Conservation (phyloP, 2,113 vertebrate genomes). For the Ceratotherium simum region DNA sequence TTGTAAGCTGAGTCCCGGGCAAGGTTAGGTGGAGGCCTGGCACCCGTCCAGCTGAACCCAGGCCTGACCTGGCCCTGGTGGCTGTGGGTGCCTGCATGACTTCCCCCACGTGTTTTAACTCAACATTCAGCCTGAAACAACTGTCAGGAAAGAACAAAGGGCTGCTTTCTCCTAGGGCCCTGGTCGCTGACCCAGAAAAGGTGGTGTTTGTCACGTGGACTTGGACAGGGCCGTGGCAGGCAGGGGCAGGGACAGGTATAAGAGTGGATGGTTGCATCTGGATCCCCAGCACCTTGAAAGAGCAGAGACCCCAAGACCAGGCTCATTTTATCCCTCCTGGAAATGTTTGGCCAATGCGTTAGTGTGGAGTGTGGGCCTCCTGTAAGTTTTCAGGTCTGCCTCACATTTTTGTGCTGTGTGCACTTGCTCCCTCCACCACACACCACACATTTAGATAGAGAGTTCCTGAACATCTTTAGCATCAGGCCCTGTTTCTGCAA, state of each 20-base stretch:
- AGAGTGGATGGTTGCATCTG: background rate
- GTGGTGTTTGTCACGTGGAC: background rate
- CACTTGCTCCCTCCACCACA: fast-evolving
- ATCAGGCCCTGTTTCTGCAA: background rate
- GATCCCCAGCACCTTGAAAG: background rate
- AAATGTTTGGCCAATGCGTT: background rate
- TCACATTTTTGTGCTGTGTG: background rate
- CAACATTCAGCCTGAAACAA: background rate
- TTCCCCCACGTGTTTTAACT: background rate
- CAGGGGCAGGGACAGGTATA: fast-evolving
- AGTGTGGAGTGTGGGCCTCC: constrained; percentile 71
- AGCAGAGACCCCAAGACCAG: background rate
- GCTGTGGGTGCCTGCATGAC: background rate
- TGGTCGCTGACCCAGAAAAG: background rate
- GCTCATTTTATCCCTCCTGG: background rate
- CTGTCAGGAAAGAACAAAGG: background rate
- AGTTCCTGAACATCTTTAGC: background rate
- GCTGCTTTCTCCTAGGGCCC: background rate
- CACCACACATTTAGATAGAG: fast-evolving
- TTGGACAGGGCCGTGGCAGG: fast-evolving
- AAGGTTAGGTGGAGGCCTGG: background rate
- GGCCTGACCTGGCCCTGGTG: background rate
- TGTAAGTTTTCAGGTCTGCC: constrained; percentile 72
- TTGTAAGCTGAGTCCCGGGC: too few relatives aligned
- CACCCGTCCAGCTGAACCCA: fast-evolving